Evolutionary conservation across 1,140 invertebrate species (phyloP).

Genomic region (Lineus longissimus): DNA sequence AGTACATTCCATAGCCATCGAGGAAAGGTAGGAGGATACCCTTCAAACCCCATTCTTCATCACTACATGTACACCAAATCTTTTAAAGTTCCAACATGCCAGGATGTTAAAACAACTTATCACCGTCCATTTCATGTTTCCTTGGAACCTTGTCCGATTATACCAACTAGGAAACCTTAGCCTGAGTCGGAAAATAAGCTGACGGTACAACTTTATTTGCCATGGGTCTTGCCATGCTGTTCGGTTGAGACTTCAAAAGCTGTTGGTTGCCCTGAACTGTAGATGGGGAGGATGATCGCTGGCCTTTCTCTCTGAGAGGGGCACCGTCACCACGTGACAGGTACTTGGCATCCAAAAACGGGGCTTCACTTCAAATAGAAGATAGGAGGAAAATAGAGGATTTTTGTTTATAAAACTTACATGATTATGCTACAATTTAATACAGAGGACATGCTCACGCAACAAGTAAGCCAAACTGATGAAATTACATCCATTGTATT

Average conservation of each 20-base stretch:
- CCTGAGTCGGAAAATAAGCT: constrained; percentile 43
- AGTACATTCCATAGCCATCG: too few relatives aligned
- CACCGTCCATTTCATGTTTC: too few relatives aligned
- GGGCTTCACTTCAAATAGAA: constrained; percentile 34
- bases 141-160: too few relatives aligned
- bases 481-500: neutral
- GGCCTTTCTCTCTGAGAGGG: constrained; percentile 1
- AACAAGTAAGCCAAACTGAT: neutral
- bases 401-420: too few relatives aligned
- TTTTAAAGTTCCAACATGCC: too few relatives aligned
- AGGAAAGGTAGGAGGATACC: too few relatives aligned
- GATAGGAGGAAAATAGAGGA: neutral
- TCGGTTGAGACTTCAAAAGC: constrained; percentile 18
- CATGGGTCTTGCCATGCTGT: constrained; percentile 19
- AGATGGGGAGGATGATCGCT: constrained; percentile 1
- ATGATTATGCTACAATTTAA: too few relatives aligned
- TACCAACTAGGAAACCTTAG: constrained; percentile 32
- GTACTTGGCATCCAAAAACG: constrained; percentile 37
- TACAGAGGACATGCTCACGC: neutral
- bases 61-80: too few relatives aligned
- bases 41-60: too few relatives aligned
- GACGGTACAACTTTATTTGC: constrained; percentile 37
- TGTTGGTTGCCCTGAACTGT: constrained; percentile 12
- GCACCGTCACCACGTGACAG: constrained; percentile 40
- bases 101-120: too few relatives aligned